These are phyloP conservation scores for Takifugu ocellatus DNA, from an alignment of 2,797 vertebrate species.

Conservation along the genomic window DNA sequence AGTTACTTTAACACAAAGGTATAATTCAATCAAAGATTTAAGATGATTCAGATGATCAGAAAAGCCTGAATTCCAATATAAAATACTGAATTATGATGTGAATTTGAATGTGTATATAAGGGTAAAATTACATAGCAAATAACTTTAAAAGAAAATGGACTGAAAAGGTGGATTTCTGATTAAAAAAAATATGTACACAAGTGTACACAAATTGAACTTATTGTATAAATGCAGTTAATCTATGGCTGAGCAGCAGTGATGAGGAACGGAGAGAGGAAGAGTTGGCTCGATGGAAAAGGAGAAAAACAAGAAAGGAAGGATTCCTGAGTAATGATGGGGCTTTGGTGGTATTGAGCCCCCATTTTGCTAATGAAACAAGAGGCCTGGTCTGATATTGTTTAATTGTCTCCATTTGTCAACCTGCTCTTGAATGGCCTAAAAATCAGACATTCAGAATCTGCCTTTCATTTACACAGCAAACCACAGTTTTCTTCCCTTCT, in stretches of 20 bases:
- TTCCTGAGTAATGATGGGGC: slow-evolving; percentile 76
- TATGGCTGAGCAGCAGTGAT: too few relatives aligned
- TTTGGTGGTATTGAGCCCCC: slow-evolving; percentile 63
- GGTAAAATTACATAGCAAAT: slow-evolving; percentile 41
- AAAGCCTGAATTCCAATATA: too few relatives aligned
- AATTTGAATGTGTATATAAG: not conserved
- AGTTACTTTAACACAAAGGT: too few relatives aligned
- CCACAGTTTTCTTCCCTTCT: slow-evolving; percentile 46
- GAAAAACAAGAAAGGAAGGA: slow-evolving; percentile 48
- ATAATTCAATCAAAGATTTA: too few relatives aligned
- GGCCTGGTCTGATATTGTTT: slow-evolving; percentile 69
- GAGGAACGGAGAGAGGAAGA: slow-evolving; percentile 23
- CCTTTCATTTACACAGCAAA: slow-evolving; percentile 68
- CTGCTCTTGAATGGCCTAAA: slow-evolving; percentile 53
- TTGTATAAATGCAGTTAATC: too few relatives aligned
- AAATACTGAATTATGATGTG: too few relatives aligned
- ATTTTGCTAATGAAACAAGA: slow-evolving; percentile 77
- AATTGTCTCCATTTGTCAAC: slow-evolving; percentile 77
- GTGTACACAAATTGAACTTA: too few relatives aligned
- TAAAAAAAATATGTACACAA: too few relatives aligned
- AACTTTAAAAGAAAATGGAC: slow-evolving; percentile 1
- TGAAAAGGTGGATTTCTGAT: slow-evolving; percentile 5
- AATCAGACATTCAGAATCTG: slow-evolving; percentile 70
- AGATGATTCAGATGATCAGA: too few relatives aligned
- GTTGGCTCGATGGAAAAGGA: slow-evolving; percentile 11